A percentile compares a stretch with the other conserved stretches of the same genome.
Conservation (phyloP, 2,797 vertebrate species). For the Oophaga sylvatica region DNA sequence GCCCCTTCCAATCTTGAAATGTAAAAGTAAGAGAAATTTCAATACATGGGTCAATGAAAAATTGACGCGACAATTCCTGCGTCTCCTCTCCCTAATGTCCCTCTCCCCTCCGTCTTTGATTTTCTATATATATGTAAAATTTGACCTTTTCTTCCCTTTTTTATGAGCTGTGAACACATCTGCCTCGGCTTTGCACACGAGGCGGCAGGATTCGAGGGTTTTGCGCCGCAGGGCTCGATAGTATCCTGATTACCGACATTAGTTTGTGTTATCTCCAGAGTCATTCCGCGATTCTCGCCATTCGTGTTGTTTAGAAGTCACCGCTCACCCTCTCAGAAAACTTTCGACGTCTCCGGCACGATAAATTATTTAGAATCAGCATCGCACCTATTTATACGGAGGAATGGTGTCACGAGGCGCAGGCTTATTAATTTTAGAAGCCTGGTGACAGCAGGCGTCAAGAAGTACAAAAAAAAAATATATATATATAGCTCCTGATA, state of each 20-base stretch:
- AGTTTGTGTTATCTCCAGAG: slow-evolving; percentile 4
- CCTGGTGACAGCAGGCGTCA: slow-evolving; percentile 42
- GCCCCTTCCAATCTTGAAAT: too few species aligned
- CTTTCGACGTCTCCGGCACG: neutral
- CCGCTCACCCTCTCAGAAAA: slow-evolving; percentile 2
- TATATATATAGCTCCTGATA: neutral
- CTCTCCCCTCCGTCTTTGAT: neutral
- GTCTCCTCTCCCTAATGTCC: too few species aligned
- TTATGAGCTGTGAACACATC: slow-evolving; percentile 33
- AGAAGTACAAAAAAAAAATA: slow-evolving; percentile 4
- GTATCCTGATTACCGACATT: slow-evolving; percentile 25
- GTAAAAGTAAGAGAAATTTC: too few species aligned
- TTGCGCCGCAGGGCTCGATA: neutral
- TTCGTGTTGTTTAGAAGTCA: neutral
- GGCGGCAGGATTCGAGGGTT: neutral
- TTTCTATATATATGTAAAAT: slow-evolving; percentile 54
- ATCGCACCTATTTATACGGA: slow-evolving; percentile 37
- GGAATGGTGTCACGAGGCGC: neutral
- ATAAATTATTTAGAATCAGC: slow-evolving; percentile 42
- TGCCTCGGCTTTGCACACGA: neutral
- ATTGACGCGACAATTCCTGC: neutral
- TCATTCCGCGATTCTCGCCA: neutral
- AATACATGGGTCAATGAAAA: too few species aligned
- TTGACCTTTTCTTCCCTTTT: slow-evolving; percentile 44
- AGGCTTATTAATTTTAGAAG: slow-evolving; percentile 49